Evolutionary conservation across 2,113 vertebrate genomes (phyloP).

Genomic region (Tonatia bakeri): DNA sequence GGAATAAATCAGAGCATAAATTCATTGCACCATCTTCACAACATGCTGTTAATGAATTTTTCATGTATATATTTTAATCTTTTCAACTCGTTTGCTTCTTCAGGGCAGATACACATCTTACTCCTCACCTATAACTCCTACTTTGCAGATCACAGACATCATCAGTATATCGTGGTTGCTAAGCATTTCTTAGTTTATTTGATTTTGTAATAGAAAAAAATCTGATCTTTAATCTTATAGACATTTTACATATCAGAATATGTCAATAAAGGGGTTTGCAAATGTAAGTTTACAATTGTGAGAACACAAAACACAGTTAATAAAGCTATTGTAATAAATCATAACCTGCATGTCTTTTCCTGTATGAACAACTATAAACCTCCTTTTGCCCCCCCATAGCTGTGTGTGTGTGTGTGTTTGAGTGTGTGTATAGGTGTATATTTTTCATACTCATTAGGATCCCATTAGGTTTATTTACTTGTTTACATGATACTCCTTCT

Average conservation of each 20-base stretch:
- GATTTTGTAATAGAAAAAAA: not conserved
- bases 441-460: not conserved
- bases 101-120: not conserved
- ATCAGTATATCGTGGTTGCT: not conserved
- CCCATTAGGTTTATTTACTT: not conserved
- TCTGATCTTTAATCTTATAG: conserved; percentile 1
- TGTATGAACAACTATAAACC: not conserved
- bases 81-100: not conserved
- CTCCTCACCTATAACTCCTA: not conserved
- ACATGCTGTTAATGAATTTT: not conserved
- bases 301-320: not conserved
- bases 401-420: not conserved
- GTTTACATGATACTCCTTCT: not conserved
- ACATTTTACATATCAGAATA: not conserved
- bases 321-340: not conserved
- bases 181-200: not conserved
- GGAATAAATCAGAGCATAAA: not conserved
- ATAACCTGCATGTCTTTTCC: not conserved
- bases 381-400: not conserved
- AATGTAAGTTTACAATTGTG: not conserved
- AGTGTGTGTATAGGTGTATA: not conserved
- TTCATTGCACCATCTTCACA: not conserved
- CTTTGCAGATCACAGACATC: not conserved
- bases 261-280: not conserved
- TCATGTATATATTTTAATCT: not conserved